Base-by-base conservation (phyloP, 2,888 invertebrate species). In the Ophioninae sp. region DNA sequence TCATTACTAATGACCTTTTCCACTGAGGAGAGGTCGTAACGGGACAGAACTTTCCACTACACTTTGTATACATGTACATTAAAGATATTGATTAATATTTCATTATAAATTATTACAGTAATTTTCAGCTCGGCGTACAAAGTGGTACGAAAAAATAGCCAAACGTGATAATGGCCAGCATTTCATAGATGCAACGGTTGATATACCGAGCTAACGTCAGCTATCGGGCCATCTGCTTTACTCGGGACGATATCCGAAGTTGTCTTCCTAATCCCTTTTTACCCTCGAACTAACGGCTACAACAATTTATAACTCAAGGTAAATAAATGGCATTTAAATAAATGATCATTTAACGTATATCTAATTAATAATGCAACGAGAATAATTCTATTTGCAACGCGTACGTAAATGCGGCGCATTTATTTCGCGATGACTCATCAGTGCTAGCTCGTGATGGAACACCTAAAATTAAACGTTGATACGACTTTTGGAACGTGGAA, bases 371-470 rank as follows among this genome's bases (percentile, higher is more conserved):
- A 44, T 9, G 44, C 10, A 8, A 44, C 9, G 9, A 44, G 13
- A 9, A 1, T 44, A 13, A 9, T 44, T 44, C 44, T 44, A 17
- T 56, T 68, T 69, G 61, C 23, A 8, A 44, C 63, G 10, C 37
- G 44, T 78, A 22, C 10, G 13, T 51, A 56, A 71, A 64, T 64
- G 58, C 64, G 23, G 58, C 51, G 64, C 72, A 39, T 20, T 72
- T 58, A 41, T 72, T 79, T n/a, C 37, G 10, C 37, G 8, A 71
- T 63, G 9, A 37, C 61, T 41, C 23, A 2, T 37, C 39, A 20
- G 30, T 75, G 65, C n/a, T 39, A 6, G 23, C 39, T 65, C 6
- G 5, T 20, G 20, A 59, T 59, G n/a, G 23, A 30, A 51, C 51
- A 51, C 13, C 51, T 51, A 2, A 51, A 51, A 51, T 17, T 17